phyloP scores from a whole-genome alignment of 2,888 invertebrate genomes.

The Drosophila affinis region DNA sequence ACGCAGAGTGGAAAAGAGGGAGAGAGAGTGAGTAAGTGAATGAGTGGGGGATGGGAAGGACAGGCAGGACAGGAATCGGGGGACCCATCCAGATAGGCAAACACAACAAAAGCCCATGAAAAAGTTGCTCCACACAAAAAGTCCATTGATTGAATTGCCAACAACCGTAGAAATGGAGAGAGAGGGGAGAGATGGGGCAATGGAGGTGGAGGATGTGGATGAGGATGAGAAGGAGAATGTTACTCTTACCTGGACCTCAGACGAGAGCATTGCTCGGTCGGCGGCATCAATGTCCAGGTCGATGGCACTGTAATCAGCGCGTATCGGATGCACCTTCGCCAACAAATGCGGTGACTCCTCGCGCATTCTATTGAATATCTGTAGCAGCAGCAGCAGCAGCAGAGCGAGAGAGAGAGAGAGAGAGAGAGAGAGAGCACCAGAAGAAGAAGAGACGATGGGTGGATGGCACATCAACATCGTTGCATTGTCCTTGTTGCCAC shows the following conservation, averaged over 20 bases:
- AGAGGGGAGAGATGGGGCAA: slow-evolving; percentile 9
- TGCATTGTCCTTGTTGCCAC: slow-evolving; percentile 22
- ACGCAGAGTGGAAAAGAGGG: not conserved
- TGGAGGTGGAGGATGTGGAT: not conserved
- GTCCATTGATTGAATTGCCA: slow-evolving; percentile 78
- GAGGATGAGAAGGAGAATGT: slow-evolving; percentile 12
- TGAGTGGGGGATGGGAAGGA: not conserved
- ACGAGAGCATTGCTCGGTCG: slow-evolving; percentile 83
- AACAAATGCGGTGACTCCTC: slow-evolving; percentile 84
- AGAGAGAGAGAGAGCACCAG: slow-evolving; percentile 19
- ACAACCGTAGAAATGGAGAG: slow-evolving; percentile 40
- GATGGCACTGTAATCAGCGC: slow-evolving; percentile 84
- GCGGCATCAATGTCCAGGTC: slow-evolving; percentile 84
- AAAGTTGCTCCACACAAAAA: slow-evolving; percentile 58
- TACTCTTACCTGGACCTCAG: slow-evolving; percentile 85
- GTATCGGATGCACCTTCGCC: slow-evolving; percentile 86
- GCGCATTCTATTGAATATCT: slow-evolving; percentile 86
- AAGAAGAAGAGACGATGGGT: not conserved
- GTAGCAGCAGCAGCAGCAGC: slow-evolving; percentile 4
- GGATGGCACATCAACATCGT: slow-evolving; percentile 24
- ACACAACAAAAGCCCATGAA: slow-evolving; percentile 50
- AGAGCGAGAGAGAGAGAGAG: slow-evolving; percentile 15
- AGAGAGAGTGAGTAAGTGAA: not conserved
- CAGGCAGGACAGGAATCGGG: slow-evolving; percentile 26
- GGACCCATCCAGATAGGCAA: slow-evolving; percentile 50